Conservation (phyloP, 2,797 vertebrate species). For the Sebastes elongatus region DNA sequence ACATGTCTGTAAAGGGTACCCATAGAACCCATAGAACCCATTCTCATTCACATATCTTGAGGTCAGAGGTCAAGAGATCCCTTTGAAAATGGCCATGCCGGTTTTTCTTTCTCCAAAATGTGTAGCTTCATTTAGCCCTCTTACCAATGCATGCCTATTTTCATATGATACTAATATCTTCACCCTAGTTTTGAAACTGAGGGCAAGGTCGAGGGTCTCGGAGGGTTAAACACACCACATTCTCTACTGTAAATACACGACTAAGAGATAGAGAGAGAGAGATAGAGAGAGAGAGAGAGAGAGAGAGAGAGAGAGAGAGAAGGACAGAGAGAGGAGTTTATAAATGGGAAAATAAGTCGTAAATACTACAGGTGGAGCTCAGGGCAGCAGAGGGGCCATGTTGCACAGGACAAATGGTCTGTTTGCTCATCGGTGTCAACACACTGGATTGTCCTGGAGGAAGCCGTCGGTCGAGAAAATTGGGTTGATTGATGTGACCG, state of each 20-base stretch:
- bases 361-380: slow-evolving; percentile 21
- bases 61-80: too few species aligned
- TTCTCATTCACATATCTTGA: too few species aligned
- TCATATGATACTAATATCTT: too few species aligned
- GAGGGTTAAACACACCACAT: background rate
- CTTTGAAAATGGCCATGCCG: too few species aligned
- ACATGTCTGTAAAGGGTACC: too few species aligned
- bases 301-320: background rate
- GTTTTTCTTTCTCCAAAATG: too few species aligned
- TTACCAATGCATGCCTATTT: too few species aligned
- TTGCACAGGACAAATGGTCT: slow-evolving; percentile 16
- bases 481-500: background rate
- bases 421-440: slow-evolving; percentile 29
- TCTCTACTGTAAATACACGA: background rate
- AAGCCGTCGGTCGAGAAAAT: background rate
- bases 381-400: slow-evolving; percentile 4
- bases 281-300: background rate
- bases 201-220: too few species aligned
- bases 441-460: slow-evolving; percentile 3
- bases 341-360: slow-evolving; percentile 11
- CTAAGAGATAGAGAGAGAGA: background rate
- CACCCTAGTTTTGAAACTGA: too few species aligned
- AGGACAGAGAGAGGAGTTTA: background rate
- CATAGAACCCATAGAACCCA: too few species aligned
- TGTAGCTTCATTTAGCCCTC: too few species aligned